Conservation (phyloP, 1,140 invertebrate genomes). For the Lepidurus packardi region DNA sequence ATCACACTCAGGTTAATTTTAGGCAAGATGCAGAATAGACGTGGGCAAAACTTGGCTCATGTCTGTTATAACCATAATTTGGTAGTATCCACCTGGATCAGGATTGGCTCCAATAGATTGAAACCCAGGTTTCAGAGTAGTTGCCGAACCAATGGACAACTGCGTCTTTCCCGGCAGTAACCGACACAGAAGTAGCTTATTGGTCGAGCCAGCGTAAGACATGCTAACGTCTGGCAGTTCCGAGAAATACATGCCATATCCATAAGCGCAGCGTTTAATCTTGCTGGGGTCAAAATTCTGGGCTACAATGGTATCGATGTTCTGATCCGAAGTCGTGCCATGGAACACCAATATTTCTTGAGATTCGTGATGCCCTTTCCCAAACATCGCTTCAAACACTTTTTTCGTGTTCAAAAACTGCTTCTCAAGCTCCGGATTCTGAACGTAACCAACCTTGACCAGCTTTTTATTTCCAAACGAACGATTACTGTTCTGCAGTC, state of each 20-base stretch:
- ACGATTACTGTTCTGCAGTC: neutral
- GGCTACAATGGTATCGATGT: slow-evolving; percentile 30
- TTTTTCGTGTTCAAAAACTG: neutral
- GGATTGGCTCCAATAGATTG: slow-evolving; percentile 4
- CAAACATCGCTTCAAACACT: neutral
- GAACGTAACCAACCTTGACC: slow-evolving; percentile 27
- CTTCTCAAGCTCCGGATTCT: slow-evolving; percentile 1
- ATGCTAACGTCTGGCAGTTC: slow-evolving; percentile 28
- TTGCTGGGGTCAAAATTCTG: slow-evolving; percentile 21
- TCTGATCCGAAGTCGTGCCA: slow-evolving; percentile 26
- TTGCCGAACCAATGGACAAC: neutral
- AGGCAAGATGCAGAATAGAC: slow-evolving; percentile 25
- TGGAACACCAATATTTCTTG: slow-evolving; percentile 28
- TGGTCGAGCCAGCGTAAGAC: neutral
- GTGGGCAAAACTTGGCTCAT: slow-evolving; percentile 28
- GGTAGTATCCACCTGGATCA: neutral
- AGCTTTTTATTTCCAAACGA: neutral
- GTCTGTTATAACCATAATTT: slow-evolving; percentile 29
- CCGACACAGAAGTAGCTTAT: slow-evolving; percentile 24
- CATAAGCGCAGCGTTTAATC: slow-evolving; percentile 21
- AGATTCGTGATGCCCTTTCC: neutral
- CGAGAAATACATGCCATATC: slow-evolving; percentile 30
- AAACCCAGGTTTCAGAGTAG: neutral
- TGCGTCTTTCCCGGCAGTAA: slow-evolving; percentile 29
- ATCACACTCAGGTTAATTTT: neutral